These are phyloP conservation scores for Ophion ellenae DNA, from an alignment of 2,888 invertebrate species.

Conservation along the genomic window DNA sequence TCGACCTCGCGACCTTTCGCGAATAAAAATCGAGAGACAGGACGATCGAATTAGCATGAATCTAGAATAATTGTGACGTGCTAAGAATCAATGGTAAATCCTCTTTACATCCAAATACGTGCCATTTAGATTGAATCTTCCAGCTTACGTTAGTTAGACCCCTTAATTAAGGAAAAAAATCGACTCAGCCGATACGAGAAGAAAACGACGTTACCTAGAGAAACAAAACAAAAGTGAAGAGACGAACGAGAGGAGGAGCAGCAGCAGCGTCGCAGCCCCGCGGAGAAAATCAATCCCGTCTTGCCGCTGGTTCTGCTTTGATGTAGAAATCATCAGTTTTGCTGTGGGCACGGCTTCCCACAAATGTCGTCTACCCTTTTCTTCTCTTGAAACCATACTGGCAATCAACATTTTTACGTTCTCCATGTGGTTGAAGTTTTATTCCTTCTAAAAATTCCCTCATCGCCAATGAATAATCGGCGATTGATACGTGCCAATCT, in stretches of 20 bases:
- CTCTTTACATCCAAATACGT: too few relatives aligned
- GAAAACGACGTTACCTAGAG: background rate
- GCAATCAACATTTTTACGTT: background rate
- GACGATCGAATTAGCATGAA: too few relatives aligned
- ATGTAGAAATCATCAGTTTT: constrained; percentile 69
- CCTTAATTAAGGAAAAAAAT: background rate
- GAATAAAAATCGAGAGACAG: too few relatives aligned
- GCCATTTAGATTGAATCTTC: too few relatives aligned
- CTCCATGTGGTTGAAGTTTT: too few relatives aligned
- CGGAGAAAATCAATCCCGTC: constrained; percentile 81
- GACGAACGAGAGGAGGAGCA: constrained; percentile 30
- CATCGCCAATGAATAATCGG: background rate
- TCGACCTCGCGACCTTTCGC: too few relatives aligned
- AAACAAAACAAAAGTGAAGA: constrained; percentile 13
- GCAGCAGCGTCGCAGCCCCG: constrained; percentile 76
- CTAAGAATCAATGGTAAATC: too few relatives aligned
- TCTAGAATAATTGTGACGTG: too few relatives aligned
- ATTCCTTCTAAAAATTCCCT: too few relatives aligned
- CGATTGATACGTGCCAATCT: background rate
- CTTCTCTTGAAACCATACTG: background rate
- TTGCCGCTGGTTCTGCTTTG: constrained; percentile 78
- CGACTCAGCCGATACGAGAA: background rate
- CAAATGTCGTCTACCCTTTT: background rate
- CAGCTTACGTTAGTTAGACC: background rate
- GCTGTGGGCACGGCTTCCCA: constrained; percentile 51